Evolutionary conservation across 1,140 invertebrate genomes (phyloP), one percentile per base, ranked within the genome.

Genomic region (Neodiprion fabricii): DNA sequence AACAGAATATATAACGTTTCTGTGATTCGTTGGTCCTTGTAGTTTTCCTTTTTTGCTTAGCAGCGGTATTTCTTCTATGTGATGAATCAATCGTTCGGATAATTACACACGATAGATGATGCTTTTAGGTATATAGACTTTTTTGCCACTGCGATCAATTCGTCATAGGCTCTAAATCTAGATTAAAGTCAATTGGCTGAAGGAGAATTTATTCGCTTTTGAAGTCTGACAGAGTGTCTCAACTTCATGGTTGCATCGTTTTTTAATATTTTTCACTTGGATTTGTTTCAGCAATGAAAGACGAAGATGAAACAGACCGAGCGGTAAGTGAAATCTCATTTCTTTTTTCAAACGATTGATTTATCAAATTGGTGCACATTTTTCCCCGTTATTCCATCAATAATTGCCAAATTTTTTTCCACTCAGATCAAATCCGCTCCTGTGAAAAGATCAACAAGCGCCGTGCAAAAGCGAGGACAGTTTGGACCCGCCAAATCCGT

Each of bases 401-500:
- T 53, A 72, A 72, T 69, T 49, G 48, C 49, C 68, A 1, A 61
- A 61, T 17, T 5, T 61, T 61, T 61, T 61, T 14, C n/a, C 53
- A 61, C 78, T 11, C 68, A 86, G 87, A 79, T 85, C 28, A 87
- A 82, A 76, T 86, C 87, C 21, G 85, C 86, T 67, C 82, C 85
- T n/a, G 80, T 83, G 9, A 87, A 87, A 76, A 85, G 85, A 71
- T 67, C 83, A 67, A 80, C 77, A 14, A 80, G 78, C 70, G 73
- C 83, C 65, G 72, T 83, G 53, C 78, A 70, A 73, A 85, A 86
- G 77, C 85, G 83, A 77, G 83, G 82, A 70, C 85, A 88, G 68
- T 86, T 88, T 77, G 87, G 86, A 23, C 85, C 86, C 10, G 79
- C 84, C 2, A 89, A 86, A 73, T 72, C 79, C 12, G 73, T 80